Conservation (phyloP, 1,140 invertebrate species). For the Hormaphis cornu region DNA sequence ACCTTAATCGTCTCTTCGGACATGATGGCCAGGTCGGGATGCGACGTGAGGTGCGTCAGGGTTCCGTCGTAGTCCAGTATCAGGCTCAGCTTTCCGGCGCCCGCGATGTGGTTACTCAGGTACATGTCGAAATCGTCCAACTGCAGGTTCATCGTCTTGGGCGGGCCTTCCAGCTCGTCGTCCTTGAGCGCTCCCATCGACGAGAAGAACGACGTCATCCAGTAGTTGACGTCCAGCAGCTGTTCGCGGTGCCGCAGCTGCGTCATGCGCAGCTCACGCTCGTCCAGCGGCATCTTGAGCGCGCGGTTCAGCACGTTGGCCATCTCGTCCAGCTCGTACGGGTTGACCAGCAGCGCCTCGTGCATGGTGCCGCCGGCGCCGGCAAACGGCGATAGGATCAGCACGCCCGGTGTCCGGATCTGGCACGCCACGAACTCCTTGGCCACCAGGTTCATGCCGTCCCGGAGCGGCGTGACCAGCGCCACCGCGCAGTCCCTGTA, state of each 20-base stretch:
- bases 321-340: slow-evolving; percentile 77
- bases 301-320: slow-evolving; percentile 79
- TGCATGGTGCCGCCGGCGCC: slow-evolving; percentile 86
- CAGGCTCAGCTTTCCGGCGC: slow-evolving; percentile 63
- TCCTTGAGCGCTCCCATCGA: slow-evolving; percentile 66
- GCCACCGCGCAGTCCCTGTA: slow-evolving; percentile 77
- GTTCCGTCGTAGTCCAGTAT: slow-evolving; percentile 85
- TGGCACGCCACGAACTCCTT: slow-evolving; percentile 90
- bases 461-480: slow-evolving; percentile 73
- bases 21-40: slow-evolving; percentile 75
- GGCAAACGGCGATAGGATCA: slow-evolving; percentile 83
- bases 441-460: slow-evolving; percentile 86
- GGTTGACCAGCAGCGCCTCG: slow-evolving; percentile 79
- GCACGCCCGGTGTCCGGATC: slow-evolving; percentile 75
- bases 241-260: slow-evolving; percentile 69
- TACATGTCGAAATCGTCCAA: slow-evolving; percentile 82
- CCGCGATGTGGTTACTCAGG: slow-evolving; percentile 55
- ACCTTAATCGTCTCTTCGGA: slow-evolving; percentile 77
- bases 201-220: slow-evolving; percentile 79
- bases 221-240: slow-evolving; percentile 74
- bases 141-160: slow-evolving; percentile 73
- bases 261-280: slow-evolving; percentile 75
- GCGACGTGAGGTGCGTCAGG: slow-evolving; percentile 74
- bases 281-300: slow-evolving; percentile 81
- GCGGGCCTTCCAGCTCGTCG: slow-evolving; percentile 62